phyloP scores from a whole-genome alignment of 2,113 vertebrate genomes.

The Saimiri boliviensis region DNA sequence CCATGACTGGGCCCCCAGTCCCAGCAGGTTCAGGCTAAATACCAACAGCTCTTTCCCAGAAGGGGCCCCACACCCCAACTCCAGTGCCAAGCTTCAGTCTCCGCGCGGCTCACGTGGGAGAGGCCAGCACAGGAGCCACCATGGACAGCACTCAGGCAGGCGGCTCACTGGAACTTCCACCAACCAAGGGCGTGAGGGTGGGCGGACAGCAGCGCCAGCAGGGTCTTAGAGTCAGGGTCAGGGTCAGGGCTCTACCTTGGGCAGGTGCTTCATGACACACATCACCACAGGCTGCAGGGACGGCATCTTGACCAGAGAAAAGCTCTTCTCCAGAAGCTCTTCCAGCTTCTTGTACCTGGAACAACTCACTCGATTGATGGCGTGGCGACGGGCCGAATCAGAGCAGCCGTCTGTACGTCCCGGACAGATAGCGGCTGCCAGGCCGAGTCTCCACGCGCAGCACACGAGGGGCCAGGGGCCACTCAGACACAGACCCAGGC shows the following conservation, averaged over 20 bases:
- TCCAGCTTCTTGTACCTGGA: slow-evolving; percentile 95
- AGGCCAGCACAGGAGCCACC: background rate
- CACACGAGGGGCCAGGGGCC: accelerated
- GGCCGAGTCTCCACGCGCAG: background rate
- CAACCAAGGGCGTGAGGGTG: background rate
- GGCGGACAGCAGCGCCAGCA: no score
- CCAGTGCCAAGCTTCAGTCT: accelerated
- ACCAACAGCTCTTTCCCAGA: background rate
- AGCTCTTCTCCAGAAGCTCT: slow-evolving; percentile 97
- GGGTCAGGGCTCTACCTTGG: slow-evolving; percentile 85
- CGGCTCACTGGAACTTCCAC: background rate
- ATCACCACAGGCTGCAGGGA: slow-evolving; percentile 98
- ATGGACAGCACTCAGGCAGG: background rate
- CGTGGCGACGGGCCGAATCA: background rate
- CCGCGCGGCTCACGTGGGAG: background rate
- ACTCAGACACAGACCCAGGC: background rate
- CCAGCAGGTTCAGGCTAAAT: accelerated
- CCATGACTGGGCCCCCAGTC: background rate
- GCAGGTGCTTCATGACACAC: slow-evolving; percentile 98
- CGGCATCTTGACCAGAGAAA: slow-evolving; percentile 96
- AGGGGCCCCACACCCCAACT: background rate
- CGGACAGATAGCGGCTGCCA: accelerated
- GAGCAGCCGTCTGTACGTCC: background rate
- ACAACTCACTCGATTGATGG: accelerated
- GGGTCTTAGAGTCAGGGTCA: no score